These are phyloP conservation scores for Branchinecta lindahli DNA, from an alignment of 1,140 invertebrate species.

Conservation along the genomic window DNA sequence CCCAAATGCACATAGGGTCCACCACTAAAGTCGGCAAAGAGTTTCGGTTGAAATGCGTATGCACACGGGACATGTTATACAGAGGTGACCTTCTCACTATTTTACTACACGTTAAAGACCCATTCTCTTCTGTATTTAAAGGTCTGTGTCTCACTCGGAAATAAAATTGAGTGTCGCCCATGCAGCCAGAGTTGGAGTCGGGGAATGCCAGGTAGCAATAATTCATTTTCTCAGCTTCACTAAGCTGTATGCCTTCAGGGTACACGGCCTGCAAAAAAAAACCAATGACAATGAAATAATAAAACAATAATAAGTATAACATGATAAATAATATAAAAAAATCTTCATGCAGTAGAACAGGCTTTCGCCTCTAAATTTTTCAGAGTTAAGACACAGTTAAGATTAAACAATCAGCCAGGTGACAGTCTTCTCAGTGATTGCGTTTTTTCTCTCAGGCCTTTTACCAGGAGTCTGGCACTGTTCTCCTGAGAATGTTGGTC, in stretches of 20 bases:
- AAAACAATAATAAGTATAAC: constrained; percentile 11
- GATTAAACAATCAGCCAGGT: too few species aligned
- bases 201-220: constrained; percentile 97
- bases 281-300: constrained; percentile 22
- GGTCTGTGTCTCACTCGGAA: constrained; percentile 57
- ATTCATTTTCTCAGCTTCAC: constrained; percentile 87
- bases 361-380: too few species aligned
- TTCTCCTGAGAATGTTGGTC: too few species aligned
- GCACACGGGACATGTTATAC: not conserved
- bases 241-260: constrained; percentile 60
- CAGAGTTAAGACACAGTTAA: too few species aligned
- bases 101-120: not conserved
- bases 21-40: constrained; percentile 54
- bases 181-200: constrained; percentile 95
- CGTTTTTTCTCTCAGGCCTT: too few species aligned
- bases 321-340: constrained; percentile 13
- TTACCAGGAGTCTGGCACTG: too few species aligned
- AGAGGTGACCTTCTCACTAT: constrained; percentile 2
- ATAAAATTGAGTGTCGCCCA: constrained; percentile 95
- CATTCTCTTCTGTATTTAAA: constrained; percentile 23
- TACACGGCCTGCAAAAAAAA: constrained; percentile 54
- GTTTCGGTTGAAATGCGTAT: constrained; percentile 46
- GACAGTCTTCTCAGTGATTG: too few species aligned
- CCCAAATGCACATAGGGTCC: constrained; percentile 71
- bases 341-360: not conserved